Evolutionary conservation across 2,888 invertebrate species (phyloP).

Genomic region (Pomacea canaliculata): DNA sequence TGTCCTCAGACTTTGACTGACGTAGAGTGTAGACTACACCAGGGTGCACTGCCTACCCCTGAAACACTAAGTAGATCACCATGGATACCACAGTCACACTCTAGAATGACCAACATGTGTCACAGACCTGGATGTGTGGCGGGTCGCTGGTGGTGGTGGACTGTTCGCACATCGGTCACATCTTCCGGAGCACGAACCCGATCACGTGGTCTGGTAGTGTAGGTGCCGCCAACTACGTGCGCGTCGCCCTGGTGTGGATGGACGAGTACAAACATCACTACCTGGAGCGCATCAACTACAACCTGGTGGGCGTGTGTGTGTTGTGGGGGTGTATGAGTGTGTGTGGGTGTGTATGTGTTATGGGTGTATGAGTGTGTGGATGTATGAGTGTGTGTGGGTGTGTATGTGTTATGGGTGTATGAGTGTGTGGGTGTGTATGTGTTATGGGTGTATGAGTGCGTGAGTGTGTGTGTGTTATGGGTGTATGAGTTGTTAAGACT

Average conservation of each 20-base stretch:
- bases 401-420: too few relatives aligned
- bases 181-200: conserved; percentile 26
- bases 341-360: background rate
- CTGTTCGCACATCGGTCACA: conserved; percentile 31
- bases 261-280: conserved; percentile 80
- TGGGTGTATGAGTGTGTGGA: background rate
- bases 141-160: conserved; percentile 24
- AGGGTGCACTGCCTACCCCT: too few relatives aligned
- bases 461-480: background rate
- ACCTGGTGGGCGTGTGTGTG: background rate
- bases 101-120: too few relatives aligned
- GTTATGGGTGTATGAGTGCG: background rate
- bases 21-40: too few relatives aligned
- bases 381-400: background rate
- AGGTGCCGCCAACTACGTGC: conserved; percentile 83
- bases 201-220: conserved; percentile 12
- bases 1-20: too few relatives aligned
- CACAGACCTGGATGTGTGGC: conserved; percentile 23
- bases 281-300: conserved; percentile 18
- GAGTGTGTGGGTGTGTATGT: background rate
- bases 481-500: too few relatives aligned
- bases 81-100: too few relatives aligned
- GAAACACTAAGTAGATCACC: too few relatives aligned
- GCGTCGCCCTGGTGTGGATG: conserved; percentile 97
- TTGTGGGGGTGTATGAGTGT: background rate